Evolutionary conservation across 2,888 invertebrate species (phyloP).

Genomic region (Nipponacmea schrenckii): DNA sequence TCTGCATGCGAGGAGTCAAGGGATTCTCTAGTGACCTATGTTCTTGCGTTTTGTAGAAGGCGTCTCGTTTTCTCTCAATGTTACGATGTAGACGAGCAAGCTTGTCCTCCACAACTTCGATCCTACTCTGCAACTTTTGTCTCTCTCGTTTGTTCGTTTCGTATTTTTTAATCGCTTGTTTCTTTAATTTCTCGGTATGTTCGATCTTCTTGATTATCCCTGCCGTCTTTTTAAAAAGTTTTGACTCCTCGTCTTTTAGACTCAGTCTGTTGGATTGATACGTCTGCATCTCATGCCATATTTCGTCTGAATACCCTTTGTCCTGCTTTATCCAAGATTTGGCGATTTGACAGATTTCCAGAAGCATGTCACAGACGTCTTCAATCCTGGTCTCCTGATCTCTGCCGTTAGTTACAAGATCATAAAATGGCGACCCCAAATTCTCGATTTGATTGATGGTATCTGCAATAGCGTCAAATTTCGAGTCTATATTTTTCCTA

Average conservation of each 20-base stretch:
- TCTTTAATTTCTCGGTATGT: conserved; percentile 34
- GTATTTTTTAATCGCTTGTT: conserved; percentile 37
- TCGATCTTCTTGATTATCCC: conserved; percentile 37
- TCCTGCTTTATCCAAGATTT: conserved; percentile 53
- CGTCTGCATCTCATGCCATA: conserved; percentile 46
- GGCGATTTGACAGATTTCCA: conserved; percentile 45
- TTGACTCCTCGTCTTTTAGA: conserved; percentile 35
- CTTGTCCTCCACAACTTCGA: conserved; percentile 44
- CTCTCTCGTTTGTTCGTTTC: conserved; percentile 40
- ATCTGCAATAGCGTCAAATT: conserved; percentile 41
- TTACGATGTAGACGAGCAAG: conserved; percentile 39
- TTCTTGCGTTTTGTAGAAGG: conserved; percentile 1
- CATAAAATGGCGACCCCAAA: conserved; percentile 42
- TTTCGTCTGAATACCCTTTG: conserved; percentile 46
- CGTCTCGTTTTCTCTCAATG: conserved; percentile 38
- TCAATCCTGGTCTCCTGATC: conserved; percentile 43
- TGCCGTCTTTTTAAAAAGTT: conserved; percentile 23
- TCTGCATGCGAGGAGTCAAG: conserved; percentile 40
- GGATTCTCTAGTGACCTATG: conserved; percentile 12
- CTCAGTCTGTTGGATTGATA: conserved; percentile 48
- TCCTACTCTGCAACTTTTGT: conserved; percentile 41
- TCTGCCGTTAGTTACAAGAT: conserved; percentile 41
- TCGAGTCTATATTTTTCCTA: conserved; percentile 42
- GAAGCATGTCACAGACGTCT: conserved; percentile 45
- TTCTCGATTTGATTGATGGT: conserved; percentile 48